Base-by-base conservation (phyloP, 2,888 invertebrate genomes). In the Dynastes grantii region DNA sequence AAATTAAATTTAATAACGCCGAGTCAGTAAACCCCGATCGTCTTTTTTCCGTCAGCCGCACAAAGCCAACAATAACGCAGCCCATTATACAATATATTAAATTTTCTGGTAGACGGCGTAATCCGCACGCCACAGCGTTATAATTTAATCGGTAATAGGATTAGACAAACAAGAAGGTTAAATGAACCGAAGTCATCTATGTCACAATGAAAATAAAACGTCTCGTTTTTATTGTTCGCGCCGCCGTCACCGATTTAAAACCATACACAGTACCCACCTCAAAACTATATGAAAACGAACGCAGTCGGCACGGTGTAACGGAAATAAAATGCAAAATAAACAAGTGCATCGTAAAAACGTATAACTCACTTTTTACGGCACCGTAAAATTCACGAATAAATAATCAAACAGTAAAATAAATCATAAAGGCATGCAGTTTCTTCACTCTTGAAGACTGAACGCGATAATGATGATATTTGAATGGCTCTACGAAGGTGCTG, bases 331-430 rank as follows among this genome's bases (percentile, higher is more conserved):
- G 67, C 75, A 76, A 78, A 78, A 78, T 78, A 78, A 78, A 78
- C 78, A 78, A 76, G 45, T 61, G 55, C 22, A 61, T 76, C 75
- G 68, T 78, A 76, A 78, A 78, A 58, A 61, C 68, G 61, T 65
- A 76, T 76, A 78, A 76, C 65, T 76, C 64, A 68, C 76, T 76
- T 78, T 78, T 78, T 78, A 78, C 40, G 73, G 61, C 68, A 49
- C 78, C 67, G 29, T 78, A 78, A 78, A 78, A 68, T 76, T 78
- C 49, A 51, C 55, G 78, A 58, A 76, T 78, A 78, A 78, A 78
- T 78, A 78, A 78, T 78, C 78, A 78, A 78, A 76, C 78, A 78
- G 76, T 78, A 76, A 78, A 78, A 78, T 76, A 76, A 68, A 78
- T 78, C 78, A 78, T 78, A 73, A 78, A 78, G 55, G 51, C 65